Evolutionary conservation across 2,113 vertebrate genomes (phyloP), one percentile per base, ranked within the genome.

Genomic region (Callorhinus ursinus): DNA sequence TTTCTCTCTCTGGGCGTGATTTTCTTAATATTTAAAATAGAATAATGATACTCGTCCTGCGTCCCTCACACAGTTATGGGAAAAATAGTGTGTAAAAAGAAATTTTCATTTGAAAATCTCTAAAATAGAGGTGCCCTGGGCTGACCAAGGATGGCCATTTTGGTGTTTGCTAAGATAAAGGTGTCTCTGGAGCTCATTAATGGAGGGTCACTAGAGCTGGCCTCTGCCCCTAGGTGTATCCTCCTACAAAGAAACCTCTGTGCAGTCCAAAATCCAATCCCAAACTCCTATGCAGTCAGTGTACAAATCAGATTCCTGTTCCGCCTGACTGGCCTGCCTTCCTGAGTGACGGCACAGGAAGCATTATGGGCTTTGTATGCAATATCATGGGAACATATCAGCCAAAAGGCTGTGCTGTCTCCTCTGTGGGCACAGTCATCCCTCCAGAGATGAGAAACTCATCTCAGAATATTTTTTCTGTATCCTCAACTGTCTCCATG

Each of bases 21-120:
- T 76, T 92, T 67, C 39, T 96, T 92, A 93, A 92, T 51, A 82
- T 67, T 93, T 94, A 93, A 95, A 90, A 88, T 86, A 71, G 21
- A 81, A 81, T 82, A 57, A 89, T 88, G n/a, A 92, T 93, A 63
- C 11, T 77, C 93, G 55, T 21, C 33, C 28, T 95, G 63, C 10
- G 4, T 65, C 59, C 13, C 3, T 69, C 65, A 92, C 57, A 81
- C 24, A 88, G 7, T 76, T 94, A 53, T 92, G 57, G 42, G 2
- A 33, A 51, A 94, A 91, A 42, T 13, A 87, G 51, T 85, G 69
- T 87, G 77, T 80, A 67, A 31, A 88, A 87, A 63, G 6, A 59
- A 93, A 91, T 85, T 77, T 72, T 4, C 28, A 77, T 93, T 91
- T 95, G 26, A 33, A 81, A 57, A 93, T 8, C 42, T 90, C 71